Base-by-base conservation (phyloP, 1,140 invertebrate species). In the Drosophila obscura region DNA sequence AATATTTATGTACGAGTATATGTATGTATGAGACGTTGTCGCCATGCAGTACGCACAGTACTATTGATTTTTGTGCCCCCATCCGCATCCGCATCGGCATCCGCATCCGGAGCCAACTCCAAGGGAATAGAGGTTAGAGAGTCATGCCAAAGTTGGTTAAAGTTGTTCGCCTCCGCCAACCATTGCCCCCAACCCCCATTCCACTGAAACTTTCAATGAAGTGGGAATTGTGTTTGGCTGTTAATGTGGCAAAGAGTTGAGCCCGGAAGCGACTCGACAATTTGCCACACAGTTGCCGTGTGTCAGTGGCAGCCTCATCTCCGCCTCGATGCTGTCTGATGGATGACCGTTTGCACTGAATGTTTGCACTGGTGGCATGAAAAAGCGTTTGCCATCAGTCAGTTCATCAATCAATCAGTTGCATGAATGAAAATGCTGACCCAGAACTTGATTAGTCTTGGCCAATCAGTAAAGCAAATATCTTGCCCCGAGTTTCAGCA, bases 391-490 rank as follows among this genome's bases (percentile, higher is more conserved):
- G 64, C 60, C 39, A 52, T 66, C 68, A 39, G 63, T 48, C 69
- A 68, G 60, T 81, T 78, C 80, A 77, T 71, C 65, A 71, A 60
- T 66, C 68, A 63, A 77, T 71, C 68, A 62, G 46, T 58, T 28
- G 22, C 45, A 61, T 58, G 66, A 50, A 68, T 61, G 46, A 61
- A 50, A 73, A 53, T 55, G 76, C 76, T 80, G 80, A 80, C 81
- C 60, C 72, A 57, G 61, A 9, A 26, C 69, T 76, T 74, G 61
- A 74, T 74, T 74, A 74, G 71, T 56, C 71, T 59, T 56, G 46
- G 31, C 58, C 80, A 80, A 83, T 80, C 73, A 83, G 66, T 56
- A 68, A 35, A 60, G 63, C 79, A 81, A 81, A 81, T 76, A 82
- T 61, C 67, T 77, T 53, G 50, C 55, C 77, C 44, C 49, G 68